These are phyloP conservation scores for Chrysomallon squamiferum DNA, from an alignment of 1,140 invertebrate genomes.

Conservation along the genomic window DNA sequence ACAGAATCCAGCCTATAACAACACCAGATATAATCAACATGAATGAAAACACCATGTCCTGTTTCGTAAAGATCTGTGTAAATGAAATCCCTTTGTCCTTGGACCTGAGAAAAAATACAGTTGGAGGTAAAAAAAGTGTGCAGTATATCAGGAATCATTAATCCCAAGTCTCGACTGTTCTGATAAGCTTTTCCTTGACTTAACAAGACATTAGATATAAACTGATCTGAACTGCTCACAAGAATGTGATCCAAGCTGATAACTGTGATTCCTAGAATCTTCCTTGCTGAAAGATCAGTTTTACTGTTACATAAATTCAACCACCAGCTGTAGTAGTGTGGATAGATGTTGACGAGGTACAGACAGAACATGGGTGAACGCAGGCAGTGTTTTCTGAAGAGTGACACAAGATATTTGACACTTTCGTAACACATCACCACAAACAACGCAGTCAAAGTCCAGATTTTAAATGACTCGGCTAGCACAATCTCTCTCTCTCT, in stretches of 20 bases:
- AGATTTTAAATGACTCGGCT: constrained; percentile 77
- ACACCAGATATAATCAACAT: too few relatives aligned
- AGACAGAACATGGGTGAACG: constrained; percentile 74
- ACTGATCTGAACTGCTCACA: constrained; percentile 78
- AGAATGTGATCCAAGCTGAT: constrained; percentile 77
- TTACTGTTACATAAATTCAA: constrained; percentile 66
- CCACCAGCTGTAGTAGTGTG: constrained; percentile 87
- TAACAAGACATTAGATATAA: constrained; percentile 75
- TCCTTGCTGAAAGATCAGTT: constrained; percentile 69
- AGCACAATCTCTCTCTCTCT: too few relatives aligned
- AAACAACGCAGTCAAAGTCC: constrained; percentile 74
- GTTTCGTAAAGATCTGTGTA: constrained; percentile 51
- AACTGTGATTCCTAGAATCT: constrained; percentile 70
- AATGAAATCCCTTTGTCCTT: constrained; percentile 31
- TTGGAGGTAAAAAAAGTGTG: constrained; percentile 72
- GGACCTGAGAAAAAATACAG: constrained; percentile 50
- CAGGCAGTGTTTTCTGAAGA: constrained; percentile 65
- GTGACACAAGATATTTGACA: constrained; percentile 70
- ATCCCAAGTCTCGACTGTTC: constrained; percentile 74
- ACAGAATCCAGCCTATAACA: too few relatives aligned
- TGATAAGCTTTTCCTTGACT: constrained; percentile 71
- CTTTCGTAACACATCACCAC: constrained; percentile 77
- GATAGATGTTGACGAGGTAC: constrained; percentile 76
- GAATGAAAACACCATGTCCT: too few relatives aligned
- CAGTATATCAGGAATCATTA: constrained; percentile 78